A percentile compares a stretch with the other conserved stretches of the same genome.
phyloP scores from a whole-genome alignment of 2,797 vertebrate species.

The Loris lydekkerianus region DNA sequence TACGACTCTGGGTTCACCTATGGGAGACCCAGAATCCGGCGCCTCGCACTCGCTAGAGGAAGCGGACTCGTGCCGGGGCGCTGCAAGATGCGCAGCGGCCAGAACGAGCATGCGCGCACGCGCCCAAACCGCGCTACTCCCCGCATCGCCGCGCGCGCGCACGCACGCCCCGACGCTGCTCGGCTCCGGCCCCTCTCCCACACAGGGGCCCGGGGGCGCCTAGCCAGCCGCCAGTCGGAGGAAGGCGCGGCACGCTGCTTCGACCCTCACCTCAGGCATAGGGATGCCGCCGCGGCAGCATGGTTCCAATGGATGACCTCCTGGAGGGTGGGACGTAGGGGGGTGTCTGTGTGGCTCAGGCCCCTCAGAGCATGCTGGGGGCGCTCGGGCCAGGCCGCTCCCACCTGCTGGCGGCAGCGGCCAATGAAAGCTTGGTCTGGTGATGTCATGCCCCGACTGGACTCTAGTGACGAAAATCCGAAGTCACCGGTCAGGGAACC shows the following conservation, averaged over 20 bases:
- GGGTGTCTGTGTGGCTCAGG: background rate
- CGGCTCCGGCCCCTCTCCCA: background rate
- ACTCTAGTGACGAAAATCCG: slow-evolving; percentile 75
- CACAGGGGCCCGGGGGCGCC: background rate
- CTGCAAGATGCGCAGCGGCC: background rate
- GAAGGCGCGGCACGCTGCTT: background rate
- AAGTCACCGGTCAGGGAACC: slow-evolving; percentile 67
- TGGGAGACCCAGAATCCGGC: background rate
- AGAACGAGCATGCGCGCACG: slow-evolving; percentile 13
- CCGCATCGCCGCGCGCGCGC: slow-evolving; percentile 60
- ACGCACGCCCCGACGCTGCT: slow-evolving; percentile 22
- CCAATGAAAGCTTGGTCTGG: slow-evolving; percentile 79
- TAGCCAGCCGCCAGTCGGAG: accelerated
- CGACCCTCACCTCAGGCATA: background rate
- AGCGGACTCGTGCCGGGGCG: accelerated
- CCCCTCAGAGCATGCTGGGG: background rate
- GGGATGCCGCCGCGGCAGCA: background rate
- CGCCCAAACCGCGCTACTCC: background rate
- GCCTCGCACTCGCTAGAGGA: accelerated
- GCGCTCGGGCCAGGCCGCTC: slow-evolving; percentile 68
- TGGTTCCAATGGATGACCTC: background rate
- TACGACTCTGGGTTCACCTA: background rate
- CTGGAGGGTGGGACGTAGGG: background rate
- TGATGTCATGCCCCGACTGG: slow-evolving; percentile 82
- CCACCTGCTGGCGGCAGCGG: slow-evolving; percentile 74